Base-by-base conservation (phyloP, 2,797 vertebrate genomes). In the Onychomys arenicola region DNA sequence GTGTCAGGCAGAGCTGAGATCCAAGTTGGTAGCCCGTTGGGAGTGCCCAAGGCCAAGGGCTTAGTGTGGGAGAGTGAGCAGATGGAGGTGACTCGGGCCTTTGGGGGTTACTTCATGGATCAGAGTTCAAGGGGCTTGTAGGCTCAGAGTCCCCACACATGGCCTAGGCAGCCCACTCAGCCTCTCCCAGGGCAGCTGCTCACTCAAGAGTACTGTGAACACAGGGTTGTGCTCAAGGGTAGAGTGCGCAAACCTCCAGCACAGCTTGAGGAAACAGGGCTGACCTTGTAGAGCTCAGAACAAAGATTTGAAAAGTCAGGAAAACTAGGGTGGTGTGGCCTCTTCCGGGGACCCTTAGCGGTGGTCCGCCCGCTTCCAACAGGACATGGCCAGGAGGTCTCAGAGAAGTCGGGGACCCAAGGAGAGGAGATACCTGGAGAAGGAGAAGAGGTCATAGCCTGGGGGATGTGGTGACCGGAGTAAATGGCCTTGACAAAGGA, bases 401-500 rank as follows among this genome's bases (percentile, higher is more conserved):
- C 71, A 25, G 57, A 89, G 57, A 76, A 63, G 71, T 37, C 40
- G 46, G 19, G 73, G 57, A 2, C 6, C 17, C n/a, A 2, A 65
- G 40, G 6, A 71, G 73, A 82, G 63, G 65, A 4, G 52, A 10
- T 0, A 25, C 32, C 0, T 0, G 29, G 55, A 73, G 16, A 25
- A 52, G 52, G 6, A 0, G 4, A 19, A 16, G 63, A 88, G 43
- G 40, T 75, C 13, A 1, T 40, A 76, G 92, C 29, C 84, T 0
- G 2, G 85, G 75, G 89, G 95, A 77, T 13, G 0, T 9, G 2
- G 61, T 78, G 95, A 96, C 80, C 0, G 0, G 16, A 34, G 80
- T 65, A 7, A 4, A 49, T 0, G 69, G 89, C 97, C 91, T 89
- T 91, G 97, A 91, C 40, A 63, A 65, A 90, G 93, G 94, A 73